Base-by-base conservation (phyloP, 2,797 vertebrate genomes). In the Enteromius argenteus region DNA sequence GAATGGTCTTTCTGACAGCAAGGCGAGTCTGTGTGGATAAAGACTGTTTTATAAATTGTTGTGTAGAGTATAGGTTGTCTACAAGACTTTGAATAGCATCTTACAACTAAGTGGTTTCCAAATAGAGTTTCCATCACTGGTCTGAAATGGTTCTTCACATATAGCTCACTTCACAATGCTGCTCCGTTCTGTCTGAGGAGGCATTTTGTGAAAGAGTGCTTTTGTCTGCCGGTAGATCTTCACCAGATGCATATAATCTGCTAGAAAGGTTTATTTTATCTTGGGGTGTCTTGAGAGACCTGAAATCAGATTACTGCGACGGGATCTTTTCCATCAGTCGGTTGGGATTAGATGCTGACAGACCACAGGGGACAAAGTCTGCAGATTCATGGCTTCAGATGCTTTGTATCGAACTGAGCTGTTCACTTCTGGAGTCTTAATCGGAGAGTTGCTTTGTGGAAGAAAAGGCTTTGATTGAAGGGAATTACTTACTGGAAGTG, bases 41-140 rank as follows among this genome's bases (percentile, higher is more conserved):
- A 75, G 14, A 37, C 17, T 23, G 42, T 60, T 84, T 86, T 49
- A 35, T 30, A 51, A 46, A 81, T 74, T 46, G n/a, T 58, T 72
- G 62, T 39, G 51, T 37, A 53, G 60, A 56, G 11, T 4, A 58
- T n/a, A 73, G 46, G 4, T 53, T 30, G 56, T 68, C 81, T 35
- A 58, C 44, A 53, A 73, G 85, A 86, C 80, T 73, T 81, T 69
- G 77, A 89, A 91, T 72, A 85, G 80, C 53, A 71, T 89, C 85
- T 84, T 84, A 42, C 89, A 79, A 81, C 83, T 83, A 91, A 88
- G 87, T 87, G 89, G 87, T 87, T 88, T 88, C 75, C 81, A 87
- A 91, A 91, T 86, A 90, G 88, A 23, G 27, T 42, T 60, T 84
- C 77, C 86, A 88, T 87, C 84, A 84, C 93, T 90, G 89, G 92